Base-by-base conservation (phyloP, 2,113 vertebrate species). In the Semnornis frantzii region DNA sequence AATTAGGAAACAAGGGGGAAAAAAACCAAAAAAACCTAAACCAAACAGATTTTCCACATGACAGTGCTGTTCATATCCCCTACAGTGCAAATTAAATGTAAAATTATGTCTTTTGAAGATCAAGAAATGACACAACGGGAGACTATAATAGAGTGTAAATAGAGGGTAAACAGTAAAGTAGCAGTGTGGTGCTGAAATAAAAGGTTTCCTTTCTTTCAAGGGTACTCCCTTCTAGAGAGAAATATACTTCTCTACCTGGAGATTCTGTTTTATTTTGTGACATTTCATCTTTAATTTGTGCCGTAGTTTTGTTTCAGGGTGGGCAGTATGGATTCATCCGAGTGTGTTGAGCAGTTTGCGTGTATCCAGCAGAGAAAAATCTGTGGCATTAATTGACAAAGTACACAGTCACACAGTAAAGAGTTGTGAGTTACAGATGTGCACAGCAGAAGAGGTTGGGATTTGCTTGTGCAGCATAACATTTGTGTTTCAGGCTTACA, bases 361-460 rank as follows among this genome's bases (percentile, higher is more conserved):
- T 18, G 12, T 60, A 71, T 78, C 21, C 54, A 82, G 76, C 48
- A 58, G 79, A 85, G 82, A 30, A 65, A 52, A 95, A 69, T 16
- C 60, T 39, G 46, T 23, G 77, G 18, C 70, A 54, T n/a, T 90
- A 82, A 69, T 37, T 72, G 63, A 64, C 54, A 64, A 23, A 50
- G 48, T 23, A 50, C 21, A 50, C 21, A 20, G 48, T 73, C 6
- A 3, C 21, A 3, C 20, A 75, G 62, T 30, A 64, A 64, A 24
- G 50, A 10, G 30, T 42, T 48, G 15, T 9, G 52, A 73, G 33
- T 77, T 58, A 8, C 2, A 16, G 10, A 21, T 1, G 0, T 3
- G 21, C 57, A 8, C 0, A 0, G 15, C 0, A 0, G 59, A 48
- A 18, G 58, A 60, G 69, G 23, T 33, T 82, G 65, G 9, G 34